These are phyloP conservation scores for Cheilosia urbana DNA, from an alignment of 2,888 invertebrate genomes.

Conservation along the genomic window DNA sequence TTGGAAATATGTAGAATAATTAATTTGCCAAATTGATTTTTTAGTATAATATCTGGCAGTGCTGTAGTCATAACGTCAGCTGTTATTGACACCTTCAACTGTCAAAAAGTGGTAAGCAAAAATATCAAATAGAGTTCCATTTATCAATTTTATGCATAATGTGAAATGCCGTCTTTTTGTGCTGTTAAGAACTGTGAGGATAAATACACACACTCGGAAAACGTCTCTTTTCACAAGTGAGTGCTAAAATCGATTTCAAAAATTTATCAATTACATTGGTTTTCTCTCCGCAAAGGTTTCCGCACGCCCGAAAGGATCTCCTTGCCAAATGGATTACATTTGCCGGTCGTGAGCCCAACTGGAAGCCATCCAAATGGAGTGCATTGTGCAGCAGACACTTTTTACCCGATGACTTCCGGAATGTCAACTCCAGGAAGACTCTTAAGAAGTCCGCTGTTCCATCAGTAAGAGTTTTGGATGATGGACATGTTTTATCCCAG, in stretches of 20 bases:
- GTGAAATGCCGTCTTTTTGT: constrained; percentile 82
- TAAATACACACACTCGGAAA: constrained; percentile 82
- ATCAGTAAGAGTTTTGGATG: constrained; percentile 67
- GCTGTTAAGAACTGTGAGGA: constrained; percentile 82
- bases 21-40: neutral
- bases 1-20: no score
- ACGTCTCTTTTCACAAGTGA: constrained; percentile 83
- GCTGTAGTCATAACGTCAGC: neutral
- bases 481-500: constrained; percentile 13
- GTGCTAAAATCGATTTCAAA: neutral
- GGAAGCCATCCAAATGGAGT: constrained; percentile 83
- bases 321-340: constrained; percentile 82
- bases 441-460: constrained; percentile 82
- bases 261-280: neutral
- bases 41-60: neutral
- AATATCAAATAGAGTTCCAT: no score
- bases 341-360: constrained; percentile 80
- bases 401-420: constrained; percentile 80
- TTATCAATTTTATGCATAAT: neutral
- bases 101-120: constrained; percentile 41
- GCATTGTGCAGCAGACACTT: constrained; percentile 83
- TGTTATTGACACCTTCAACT: neutral
- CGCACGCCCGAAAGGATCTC: constrained; percentile 80
- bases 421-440: constrained; percentile 80
- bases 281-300: constrained; percentile 79